These are phyloP conservation scores for Panopea generosa DNA, from an alignment of 2,888 invertebrate genomes.

Conservation along the genomic window DNA sequence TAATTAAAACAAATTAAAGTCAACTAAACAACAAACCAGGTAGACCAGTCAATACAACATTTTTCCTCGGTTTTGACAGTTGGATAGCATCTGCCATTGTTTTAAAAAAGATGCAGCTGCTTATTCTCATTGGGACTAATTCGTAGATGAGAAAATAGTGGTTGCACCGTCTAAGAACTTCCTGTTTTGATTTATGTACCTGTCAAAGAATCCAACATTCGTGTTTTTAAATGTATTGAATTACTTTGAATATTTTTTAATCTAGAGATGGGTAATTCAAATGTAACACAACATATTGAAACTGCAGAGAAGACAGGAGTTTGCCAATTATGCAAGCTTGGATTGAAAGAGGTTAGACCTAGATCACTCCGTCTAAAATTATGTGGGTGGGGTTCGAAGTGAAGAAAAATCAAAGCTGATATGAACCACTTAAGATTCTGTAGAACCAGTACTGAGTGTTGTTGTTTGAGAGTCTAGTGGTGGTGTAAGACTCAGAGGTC, in stretches of 20 bases:
- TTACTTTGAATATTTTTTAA: no score
- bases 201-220: background rate
- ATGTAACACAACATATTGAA: constrained; percentile 94
- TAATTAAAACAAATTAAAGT: no score
- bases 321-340: constrained; percentile 93
- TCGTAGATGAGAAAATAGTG: constrained; percentile 1
- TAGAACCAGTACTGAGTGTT: no score
- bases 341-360: constrained; percentile 89
- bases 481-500: no score
- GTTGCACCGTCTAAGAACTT: constrained; percentile 29
- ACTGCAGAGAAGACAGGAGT: constrained; percentile 98
- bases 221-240: background rate
- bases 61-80: constrained; percentile 52
- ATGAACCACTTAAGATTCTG: no score
- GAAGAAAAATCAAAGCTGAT: no score
- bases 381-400: no score
- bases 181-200: constrained; percentile 13
- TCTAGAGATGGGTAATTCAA: constrained; percentile 91
- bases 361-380: background rate
- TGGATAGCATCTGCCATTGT: constrained; percentile 53
- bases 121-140: constrained; percentile 21
- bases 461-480: no score
- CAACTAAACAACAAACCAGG: constrained; percentile 57
- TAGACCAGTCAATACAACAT: constrained; percentile 71
- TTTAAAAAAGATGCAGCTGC: background rate